Evolutionary conservation across 2,797 vertebrate genomes (phyloP).

Genomic region (Tragelaphus eurycerus): DNA sequence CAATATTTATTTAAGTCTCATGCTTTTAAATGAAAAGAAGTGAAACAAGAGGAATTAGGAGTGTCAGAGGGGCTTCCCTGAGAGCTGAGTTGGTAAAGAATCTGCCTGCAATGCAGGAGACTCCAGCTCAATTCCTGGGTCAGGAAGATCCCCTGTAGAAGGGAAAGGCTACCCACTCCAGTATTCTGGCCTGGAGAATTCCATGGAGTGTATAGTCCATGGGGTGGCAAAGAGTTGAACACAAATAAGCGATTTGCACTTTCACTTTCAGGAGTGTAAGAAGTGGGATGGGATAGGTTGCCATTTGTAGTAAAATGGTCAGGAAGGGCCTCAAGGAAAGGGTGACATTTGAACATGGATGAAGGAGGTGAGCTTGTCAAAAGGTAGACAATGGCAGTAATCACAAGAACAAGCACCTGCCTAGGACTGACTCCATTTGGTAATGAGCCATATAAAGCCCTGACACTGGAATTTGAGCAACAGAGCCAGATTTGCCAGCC

Average conservation of each 20-base stretch:
- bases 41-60: not conserved
- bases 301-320: not conserved
- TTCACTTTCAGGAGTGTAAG: not conserved
- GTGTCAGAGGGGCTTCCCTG: not conserved
- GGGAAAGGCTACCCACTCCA: not conserved
- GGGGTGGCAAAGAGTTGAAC: rapidly evolving
- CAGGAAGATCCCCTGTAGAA: not conserved
- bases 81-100: not conserved
- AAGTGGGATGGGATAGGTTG: no score
- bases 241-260: not conserved
- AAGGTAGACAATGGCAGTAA: not conserved
- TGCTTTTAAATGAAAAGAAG: not conserved
- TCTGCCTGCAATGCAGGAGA: not conserved
- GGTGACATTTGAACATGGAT: not conserved
- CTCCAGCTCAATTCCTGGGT: rapidly evolving
- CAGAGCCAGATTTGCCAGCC: slow-evolving; percentile 45
- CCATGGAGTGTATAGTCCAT: not conserved
- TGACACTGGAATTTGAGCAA: slow-evolving; percentile 32
- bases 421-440: not conserved
- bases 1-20: not conserved
- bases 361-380: not conserved
- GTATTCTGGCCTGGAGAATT: not conserved
- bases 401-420: slow-evolving; percentile 41
- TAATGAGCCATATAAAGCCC: slow-evolving; percentile 22
- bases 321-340: not conserved